phyloP scores from a whole-genome alignment of 2,113 vertebrate genomes.

The Actinemys pallida region DNA sequence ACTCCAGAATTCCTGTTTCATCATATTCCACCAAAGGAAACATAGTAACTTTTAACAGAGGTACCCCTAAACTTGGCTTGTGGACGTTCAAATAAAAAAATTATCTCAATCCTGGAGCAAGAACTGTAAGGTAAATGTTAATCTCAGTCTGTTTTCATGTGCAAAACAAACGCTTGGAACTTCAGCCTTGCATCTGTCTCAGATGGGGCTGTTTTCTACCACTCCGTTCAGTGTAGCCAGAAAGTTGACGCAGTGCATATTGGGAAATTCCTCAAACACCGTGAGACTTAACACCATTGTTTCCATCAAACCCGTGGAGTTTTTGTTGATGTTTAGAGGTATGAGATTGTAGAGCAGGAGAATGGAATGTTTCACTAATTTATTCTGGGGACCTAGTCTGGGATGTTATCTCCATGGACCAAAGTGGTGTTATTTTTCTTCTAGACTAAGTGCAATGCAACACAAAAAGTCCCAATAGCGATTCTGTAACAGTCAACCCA shows the following conservation, averaged over 20 bases:
- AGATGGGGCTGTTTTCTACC: slow-evolving; percentile 71
- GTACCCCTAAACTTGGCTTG: neutral
- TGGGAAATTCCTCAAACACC: slow-evolving; percentile 86
- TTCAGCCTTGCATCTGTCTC: slow-evolving; percentile 76
- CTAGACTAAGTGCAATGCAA: slow-evolving; percentile 44
- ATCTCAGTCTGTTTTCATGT: slow-evolving; percentile 80
- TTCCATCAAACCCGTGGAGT: slow-evolving; percentile 75
- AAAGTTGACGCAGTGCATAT: slow-evolving; percentile 83
- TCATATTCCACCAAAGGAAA: neutral
- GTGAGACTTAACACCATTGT: slow-evolving; percentile 83
- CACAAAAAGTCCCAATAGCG: slow-evolving; percentile 40
- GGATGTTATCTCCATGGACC: slow-evolving; percentile 60
- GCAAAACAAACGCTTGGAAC: slow-evolving; percentile 83
- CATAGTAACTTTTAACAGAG: neutral
- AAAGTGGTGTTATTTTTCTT: slow-evolving; percentile 66
- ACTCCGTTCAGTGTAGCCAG: slow-evolving; percentile 67
- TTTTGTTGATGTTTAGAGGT: slow-evolving; percentile 80
- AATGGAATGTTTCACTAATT: slow-evolving; percentile 79
- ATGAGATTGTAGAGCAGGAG: slow-evolving; percentile 69
- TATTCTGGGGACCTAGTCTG: slow-evolving; percentile 70
- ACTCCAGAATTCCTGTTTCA: neutral
- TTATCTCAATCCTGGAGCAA: neutral
- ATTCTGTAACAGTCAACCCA: slow-evolving; percentile 40
- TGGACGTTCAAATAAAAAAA: slow-evolving; percentile 49
- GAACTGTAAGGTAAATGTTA: slow-evolving; percentile 67